Evolutionary conservation across 2,888 invertebrate species (phyloP).

Genomic region (Stenchaetothrips biformis): DNA sequence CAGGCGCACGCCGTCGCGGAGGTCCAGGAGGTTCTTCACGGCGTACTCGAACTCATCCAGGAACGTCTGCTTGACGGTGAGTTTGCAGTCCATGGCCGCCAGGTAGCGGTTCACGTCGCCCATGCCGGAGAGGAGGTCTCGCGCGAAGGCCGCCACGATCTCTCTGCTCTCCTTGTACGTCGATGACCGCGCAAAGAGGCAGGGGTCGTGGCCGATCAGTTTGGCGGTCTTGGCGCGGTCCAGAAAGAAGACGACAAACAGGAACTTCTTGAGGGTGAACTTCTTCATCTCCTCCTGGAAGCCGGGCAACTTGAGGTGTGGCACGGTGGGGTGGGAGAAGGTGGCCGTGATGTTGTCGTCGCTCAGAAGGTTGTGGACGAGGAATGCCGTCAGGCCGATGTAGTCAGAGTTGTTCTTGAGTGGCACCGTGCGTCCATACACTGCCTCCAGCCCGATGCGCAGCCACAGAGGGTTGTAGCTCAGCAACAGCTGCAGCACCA

Average conservation of each 20-base stretch:
- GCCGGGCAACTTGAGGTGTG: slow-evolving; percentile 55
- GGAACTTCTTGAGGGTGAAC: slow-evolving; percentile 76
- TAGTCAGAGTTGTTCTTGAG: slow-evolving; percentile 74
- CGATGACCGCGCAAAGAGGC: slow-evolving; percentile 73
- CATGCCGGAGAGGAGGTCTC: slow-evolving; percentile 70
- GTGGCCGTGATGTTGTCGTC: slow-evolving; percentile 63
- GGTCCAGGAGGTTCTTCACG: slow-evolving; percentile 72
- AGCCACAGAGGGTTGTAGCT: slow-evolving; percentile 90
- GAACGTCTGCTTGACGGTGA: slow-evolving; percentile 72
- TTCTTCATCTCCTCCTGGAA: slow-evolving; percentile 59
- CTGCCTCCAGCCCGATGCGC: slow-evolving; percentile 78
- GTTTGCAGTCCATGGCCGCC: slow-evolving; percentile 66
- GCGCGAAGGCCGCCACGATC: slow-evolving; percentile 69
- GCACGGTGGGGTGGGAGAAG: slow-evolving; percentile 59
- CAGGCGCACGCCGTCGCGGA: slow-evolving; percentile 84
- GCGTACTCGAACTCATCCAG: slow-evolving; percentile 87
- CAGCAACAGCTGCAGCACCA: slow-evolving; percentile 68
- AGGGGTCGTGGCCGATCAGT: slow-evolving; percentile 83
- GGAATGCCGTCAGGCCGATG: slow-evolving; percentile 69
- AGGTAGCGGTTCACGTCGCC: slow-evolving; percentile 81
- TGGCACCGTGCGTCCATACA: slow-evolving; percentile 69
- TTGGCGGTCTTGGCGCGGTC: slow-evolving; percentile 76
- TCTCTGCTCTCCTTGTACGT: slow-evolving; percentile 69
- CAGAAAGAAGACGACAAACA: slow-evolving; percentile 76
- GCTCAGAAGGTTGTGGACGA: slow-evolving; percentile 69